Base-by-base conservation (phyloP, 2,888 invertebrate genomes). In the Trisateles emortualis region DNA sequence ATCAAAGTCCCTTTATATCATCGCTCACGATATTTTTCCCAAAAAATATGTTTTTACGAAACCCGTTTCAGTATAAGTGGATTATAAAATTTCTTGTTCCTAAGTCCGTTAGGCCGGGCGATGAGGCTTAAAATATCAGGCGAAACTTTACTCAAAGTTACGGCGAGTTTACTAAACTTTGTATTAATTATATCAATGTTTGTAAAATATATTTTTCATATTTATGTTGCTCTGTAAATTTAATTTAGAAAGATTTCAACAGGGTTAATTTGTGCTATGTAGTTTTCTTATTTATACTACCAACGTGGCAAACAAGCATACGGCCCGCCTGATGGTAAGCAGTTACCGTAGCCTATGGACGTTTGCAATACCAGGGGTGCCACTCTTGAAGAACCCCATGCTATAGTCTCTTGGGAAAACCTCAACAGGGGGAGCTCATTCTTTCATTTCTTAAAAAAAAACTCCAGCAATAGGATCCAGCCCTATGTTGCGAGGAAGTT, bases 121-220 rank as follows among this genome's bases (percentile, higher is more conserved):
- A 42, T 43, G 56, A 54, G 41, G 52, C 54, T 52, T 49, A 43
- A 48, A 64, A 64, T 52, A 56, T 52, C 22, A 44, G 38, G 22
- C 14, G 26, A 33, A 54, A 57, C 32, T 48, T 54, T 26, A 11
- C 16, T 14, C 11, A 56, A 51, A 47, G 51, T 57, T 47, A 9
- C 16, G 38, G 38, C 30, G 53, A 47, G 53, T 51, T 54, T 6
- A 46, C 11, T 40, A 35, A 36, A 54, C 29, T 53, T 44, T 3
- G 40, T 50, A 43, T 46, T 49, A 40, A 13, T 1, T 6, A 10
- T n/a, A 40, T 41, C 32, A 30, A 41, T 43, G 42, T 38, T 47
- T 42, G 0, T 22, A 14, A 14, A 35, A 14, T 11, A 52, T 35
- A n/a, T 35, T 22, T 43, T 26, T 33, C 2, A 33, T 33, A 10